Percentiles rank a stretch among this genome's conserved stretches.
phyloP scores from a whole-genome alignment of 2,113 vertebrate species.

The Sceloporus undulatus region DNA sequence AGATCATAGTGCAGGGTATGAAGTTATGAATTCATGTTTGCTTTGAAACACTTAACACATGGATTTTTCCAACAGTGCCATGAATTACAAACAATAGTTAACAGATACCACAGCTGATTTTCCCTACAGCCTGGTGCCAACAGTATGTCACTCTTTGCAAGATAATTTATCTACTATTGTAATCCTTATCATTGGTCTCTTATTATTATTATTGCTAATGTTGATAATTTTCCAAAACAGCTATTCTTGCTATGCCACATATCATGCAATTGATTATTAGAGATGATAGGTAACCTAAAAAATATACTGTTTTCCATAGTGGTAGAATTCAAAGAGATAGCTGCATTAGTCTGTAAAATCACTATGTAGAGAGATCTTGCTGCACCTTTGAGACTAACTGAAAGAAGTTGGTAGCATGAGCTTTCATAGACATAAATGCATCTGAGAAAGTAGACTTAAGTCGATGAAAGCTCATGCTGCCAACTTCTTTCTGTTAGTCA shows the following conservation, averaged over 20 bases:
- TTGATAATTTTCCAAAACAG: conserved; percentile 19
- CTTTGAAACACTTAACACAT: not conserved
- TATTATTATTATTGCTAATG: not conserved
- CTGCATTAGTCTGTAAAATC: too few relatives aligned
- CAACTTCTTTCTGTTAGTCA: too few relatives aligned
- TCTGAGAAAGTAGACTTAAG: too few relatives aligned
- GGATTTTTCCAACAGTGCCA: conserved; percentile 3
- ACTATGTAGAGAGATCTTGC: too few relatives aligned
- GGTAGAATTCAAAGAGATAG: too few relatives aligned
- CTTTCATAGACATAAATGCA: too few relatives aligned
- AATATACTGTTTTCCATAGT: not conserved
- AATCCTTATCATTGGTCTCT: conserved; percentile 18
- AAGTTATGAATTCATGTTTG: not conserved
- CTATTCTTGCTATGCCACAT: conserved; percentile 20
- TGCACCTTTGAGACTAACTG: too few relatives aligned
- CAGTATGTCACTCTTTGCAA: conserved; percentile 35
- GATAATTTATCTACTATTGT: conserved; percentile 35
- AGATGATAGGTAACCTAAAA: conserved; percentile 49
- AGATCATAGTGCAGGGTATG: rapidly evolving
- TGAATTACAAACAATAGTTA: conserved; percentile 35
- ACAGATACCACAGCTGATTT: not conserved
- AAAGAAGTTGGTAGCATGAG: too few relatives aligned
- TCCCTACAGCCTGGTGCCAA: not conserved
- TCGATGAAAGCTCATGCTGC: too few relatives aligned
- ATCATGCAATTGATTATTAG: conserved; percentile 28